A percentile compares a stretch with the other conserved stretches of the same genome.
Conservation (phyloP, 2,797 vertebrate species). For the Okamejei kenojei region DNA sequence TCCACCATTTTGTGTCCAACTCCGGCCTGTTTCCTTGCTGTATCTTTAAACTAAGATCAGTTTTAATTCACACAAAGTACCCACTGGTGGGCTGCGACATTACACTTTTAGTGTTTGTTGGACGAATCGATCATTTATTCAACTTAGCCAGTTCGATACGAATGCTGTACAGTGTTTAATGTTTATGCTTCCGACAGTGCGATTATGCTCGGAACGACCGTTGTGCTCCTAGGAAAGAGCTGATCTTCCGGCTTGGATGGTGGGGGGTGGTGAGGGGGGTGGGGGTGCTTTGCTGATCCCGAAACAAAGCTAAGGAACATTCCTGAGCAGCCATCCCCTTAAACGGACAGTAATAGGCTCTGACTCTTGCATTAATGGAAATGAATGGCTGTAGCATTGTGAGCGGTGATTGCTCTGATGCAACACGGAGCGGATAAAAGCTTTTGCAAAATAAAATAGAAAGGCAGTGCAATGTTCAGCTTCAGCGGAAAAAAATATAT, state of each 20-base stretch:
- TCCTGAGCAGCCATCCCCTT: background rate
- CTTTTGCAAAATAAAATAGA: background rate
- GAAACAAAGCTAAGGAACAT: background rate
- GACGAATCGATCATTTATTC: background rate
- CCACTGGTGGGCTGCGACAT: background rate
- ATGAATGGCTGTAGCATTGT: background rate
- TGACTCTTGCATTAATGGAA: background rate
- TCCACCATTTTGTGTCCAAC: too few species aligned
- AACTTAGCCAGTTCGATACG: background rate
- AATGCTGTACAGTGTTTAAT: background rate
- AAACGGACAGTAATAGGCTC: background rate
- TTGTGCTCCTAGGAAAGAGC: background rate
- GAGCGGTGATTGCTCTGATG: background rate
- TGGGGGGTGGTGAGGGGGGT: too few species aligned
- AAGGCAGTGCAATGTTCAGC: background rate
- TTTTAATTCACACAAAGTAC: background rate
- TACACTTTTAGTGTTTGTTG: background rate
- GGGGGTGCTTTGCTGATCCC: background rate
- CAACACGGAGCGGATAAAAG: background rate
- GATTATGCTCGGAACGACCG: background rate
- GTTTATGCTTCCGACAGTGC: background rate
- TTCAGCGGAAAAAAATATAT: background rate
- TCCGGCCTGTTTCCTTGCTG: background rate
- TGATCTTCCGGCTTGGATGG: background rate
- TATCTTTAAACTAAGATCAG: background rate